Evolutionary conservation across 1,140 invertebrate species (phyloP).

Genomic region (Holotrichia oblita): DNA sequence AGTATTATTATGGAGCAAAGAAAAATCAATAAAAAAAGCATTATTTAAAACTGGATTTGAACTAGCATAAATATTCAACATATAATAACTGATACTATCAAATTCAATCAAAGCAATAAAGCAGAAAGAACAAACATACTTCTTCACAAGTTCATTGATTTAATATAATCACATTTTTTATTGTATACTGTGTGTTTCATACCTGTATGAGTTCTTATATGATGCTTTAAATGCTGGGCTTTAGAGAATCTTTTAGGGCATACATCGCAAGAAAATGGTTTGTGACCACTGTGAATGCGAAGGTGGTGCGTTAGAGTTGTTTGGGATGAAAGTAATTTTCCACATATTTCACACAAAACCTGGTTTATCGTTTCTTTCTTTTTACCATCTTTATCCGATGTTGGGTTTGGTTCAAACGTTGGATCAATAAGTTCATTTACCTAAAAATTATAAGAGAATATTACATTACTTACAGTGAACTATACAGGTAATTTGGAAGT

Average conservation of each 20-base stretch:
- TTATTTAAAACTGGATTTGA: too few species aligned
- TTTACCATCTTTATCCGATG: neutral
- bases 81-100: too few species aligned
- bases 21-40: too few species aligned
- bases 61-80: too few species aligned
- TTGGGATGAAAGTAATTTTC: constrained; percentile 47
- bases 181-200: constrained; percentile 49
- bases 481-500: too few species aligned
- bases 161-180: neutral
- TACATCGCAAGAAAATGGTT: constrained; percentile 68
- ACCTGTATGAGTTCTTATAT: constrained; percentile 65
- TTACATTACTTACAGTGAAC: neutral
- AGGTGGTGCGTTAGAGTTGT: constrained; percentile 51
- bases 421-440: neutral
- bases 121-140: too few species aligned
- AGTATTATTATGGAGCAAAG: too few species aligned
- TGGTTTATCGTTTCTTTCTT: neutral
- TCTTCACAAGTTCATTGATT: neutral
- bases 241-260: constrained; percentile 69
- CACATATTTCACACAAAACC: constrained; percentile 49
- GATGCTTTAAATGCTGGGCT: constrained; percentile 65
- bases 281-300: constrained; percentile 63
- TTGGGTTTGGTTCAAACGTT: neutral
- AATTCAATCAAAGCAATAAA: too few species aligned
- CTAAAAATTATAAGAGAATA: neutral